Conservation (phyloP, 2,888 invertebrate species). For the Agriopis aurantiaria region DNA sequence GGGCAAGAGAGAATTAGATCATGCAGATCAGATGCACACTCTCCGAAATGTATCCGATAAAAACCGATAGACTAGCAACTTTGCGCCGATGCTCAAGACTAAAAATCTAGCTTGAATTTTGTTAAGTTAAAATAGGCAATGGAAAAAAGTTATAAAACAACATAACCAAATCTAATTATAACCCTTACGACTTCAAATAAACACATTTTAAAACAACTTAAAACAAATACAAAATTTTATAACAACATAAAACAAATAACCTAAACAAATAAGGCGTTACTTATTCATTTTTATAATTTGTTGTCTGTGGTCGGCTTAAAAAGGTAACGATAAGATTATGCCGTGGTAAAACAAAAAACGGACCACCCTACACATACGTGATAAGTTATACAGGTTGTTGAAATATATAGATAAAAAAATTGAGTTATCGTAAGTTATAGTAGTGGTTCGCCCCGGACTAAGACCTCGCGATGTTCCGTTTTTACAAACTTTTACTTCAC, state of each 20-base stretch:
- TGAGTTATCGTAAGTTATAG: too few relatives aligned
- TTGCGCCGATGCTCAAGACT: too few relatives aligned
- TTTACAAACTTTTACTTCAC: too few relatives aligned
- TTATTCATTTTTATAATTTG: conserved; percentile 25
- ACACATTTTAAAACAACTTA: conserved; percentile 31
- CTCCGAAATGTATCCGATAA: too few relatives aligned
- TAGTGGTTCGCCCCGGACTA: too few relatives aligned
- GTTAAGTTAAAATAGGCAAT: too few relatives aligned
- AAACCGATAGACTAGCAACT: too few relatives aligned
- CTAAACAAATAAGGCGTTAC: conserved; percentile 14
- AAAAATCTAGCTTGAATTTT: too few relatives aligned
- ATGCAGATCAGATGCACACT: too few relatives aligned
- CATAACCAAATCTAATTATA: not conserved
- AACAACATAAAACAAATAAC: conserved; percentile 30
- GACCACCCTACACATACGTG: conserved; percentile 67
- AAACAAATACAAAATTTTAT: conserved; percentile 35
- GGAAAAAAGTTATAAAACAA: not conserved
- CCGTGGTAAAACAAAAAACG: conserved; percentile 61
- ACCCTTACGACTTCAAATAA: conserved; percentile 24
- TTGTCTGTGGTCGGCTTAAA: conserved; percentile 37
- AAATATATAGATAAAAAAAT: not conserved
- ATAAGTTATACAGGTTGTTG: conserved; percentile 53
- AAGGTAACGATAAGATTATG: conserved; percentile 48
- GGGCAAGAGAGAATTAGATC: too few relatives aligned
- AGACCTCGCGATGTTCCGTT: too few relatives aligned